Evolutionary conservation across 2,888 invertebrate species (phyloP).

Genomic region (Chaitophorus viminalis): DNA sequence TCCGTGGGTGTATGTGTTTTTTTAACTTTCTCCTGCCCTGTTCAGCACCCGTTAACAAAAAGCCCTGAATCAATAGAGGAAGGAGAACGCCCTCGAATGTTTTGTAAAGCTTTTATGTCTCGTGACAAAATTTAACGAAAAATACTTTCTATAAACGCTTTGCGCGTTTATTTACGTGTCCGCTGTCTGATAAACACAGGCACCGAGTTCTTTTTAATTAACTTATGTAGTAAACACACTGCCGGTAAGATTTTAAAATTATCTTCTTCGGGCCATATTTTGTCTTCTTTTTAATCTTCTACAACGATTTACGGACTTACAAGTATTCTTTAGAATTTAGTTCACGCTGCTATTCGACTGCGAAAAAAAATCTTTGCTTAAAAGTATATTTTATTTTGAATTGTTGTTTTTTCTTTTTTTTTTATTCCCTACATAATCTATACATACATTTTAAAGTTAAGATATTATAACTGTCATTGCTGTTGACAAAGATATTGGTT

Average conservation of each 20-base stretch:
- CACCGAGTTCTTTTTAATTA: conserved; percentile 19
- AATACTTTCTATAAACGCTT: not conserved
- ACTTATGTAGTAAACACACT: conserved; percentile 14
- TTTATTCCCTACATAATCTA: not conserved
- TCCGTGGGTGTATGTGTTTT: conserved; percentile 15
- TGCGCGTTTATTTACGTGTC: conserved; percentile 12
- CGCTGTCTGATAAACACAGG: not conserved
- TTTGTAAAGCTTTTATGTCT: conserved; percentile 52
- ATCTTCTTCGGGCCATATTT: not conserved
- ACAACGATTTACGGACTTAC: not conserved
- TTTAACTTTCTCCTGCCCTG: not conserved
- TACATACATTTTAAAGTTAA: not conserved
- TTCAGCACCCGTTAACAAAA: conserved; percentile 17
- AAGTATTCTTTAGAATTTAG: not conserved
- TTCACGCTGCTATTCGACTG: not conserved
- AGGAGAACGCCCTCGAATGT: conserved; percentile 29
- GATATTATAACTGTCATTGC: not conserved
- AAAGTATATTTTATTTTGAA: no score
- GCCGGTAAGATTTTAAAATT: conserved; percentile 3
- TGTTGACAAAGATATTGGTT: not conserved
- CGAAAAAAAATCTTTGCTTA: not conserved
- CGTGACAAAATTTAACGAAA: conserved; percentile 49
- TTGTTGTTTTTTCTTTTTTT: not conserved
- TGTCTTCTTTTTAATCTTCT: not conserved
- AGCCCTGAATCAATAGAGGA: conserved; percentile 48